phyloP scores from a whole-genome alignment of 2,888 invertebrate species.

The Syritta pipiens region DNA sequence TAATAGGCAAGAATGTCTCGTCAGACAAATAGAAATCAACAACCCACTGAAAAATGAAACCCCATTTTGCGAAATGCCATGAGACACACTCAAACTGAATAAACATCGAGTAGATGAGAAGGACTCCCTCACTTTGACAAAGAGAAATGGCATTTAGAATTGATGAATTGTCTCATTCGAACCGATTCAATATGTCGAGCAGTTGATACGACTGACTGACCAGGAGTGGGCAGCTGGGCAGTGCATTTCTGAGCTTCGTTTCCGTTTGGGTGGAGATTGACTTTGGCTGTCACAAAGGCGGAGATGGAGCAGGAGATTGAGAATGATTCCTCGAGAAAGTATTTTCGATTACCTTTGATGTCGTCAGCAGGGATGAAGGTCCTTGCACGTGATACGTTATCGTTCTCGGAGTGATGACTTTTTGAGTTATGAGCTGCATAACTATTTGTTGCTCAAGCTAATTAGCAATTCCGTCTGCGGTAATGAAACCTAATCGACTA shows the following conservation, averaged over 20 bases:
- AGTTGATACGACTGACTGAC: conserved; percentile 16
- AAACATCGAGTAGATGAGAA: not conserved
- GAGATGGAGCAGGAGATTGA: not conserved
- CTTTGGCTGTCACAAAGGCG: not conserved
- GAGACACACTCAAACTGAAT: not conserved
- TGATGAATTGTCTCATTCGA: conserved; percentile 50
- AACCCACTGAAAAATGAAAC: conserved; percentile 9
- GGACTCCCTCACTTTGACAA: conserved; percentile 12
- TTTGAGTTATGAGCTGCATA: too few species aligned
- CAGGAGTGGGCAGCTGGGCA: not conserved
- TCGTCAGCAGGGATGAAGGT: conserved; percentile 14
- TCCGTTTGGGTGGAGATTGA: not conserved
- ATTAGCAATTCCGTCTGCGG: too few species aligned
- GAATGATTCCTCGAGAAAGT: not conserved
- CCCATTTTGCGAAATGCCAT: not conserved
- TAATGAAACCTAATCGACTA: too few species aligned
- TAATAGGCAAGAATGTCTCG: conserved; percentile 3
- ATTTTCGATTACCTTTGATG: conserved; percentile 34
- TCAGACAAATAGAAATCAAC: not conserved
- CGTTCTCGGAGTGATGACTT: too few species aligned
- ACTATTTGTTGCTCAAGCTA: too few species aligned
- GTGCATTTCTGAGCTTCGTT: not conserved
- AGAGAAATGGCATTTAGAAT: conserved; percentile 44
- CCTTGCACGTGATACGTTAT: too few species aligned
- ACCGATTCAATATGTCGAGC: conserved; percentile 23